A percentile compares a stretch with the other conserved stretches of the same genome.
Conservation (phyloP, 2,113 vertebrate genomes). For the Pheucticus melanocephalus region DNA sequence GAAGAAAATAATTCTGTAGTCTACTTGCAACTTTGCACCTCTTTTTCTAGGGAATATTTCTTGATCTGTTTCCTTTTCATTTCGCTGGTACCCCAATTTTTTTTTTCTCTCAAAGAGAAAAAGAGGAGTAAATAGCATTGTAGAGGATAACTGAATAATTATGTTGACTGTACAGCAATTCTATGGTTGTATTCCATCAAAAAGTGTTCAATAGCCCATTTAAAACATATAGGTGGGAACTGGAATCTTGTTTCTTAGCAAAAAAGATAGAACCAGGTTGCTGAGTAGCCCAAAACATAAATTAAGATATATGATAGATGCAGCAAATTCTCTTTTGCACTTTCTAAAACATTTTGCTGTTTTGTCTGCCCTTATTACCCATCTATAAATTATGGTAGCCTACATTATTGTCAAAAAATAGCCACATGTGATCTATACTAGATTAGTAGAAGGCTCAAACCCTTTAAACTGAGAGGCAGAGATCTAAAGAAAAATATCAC, state of each 20-base stretch:
- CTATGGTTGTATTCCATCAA: background rate
- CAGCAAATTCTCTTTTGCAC: background rate
- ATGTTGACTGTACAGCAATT: background rate
- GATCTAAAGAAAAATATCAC: background rate
- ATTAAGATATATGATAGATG: background rate
- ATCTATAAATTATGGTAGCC: background rate
- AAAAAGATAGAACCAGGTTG: background rate
- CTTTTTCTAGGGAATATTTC: background rate
- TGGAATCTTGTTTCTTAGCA: background rate
- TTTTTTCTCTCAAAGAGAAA: background rate
- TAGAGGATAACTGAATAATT: background rate
- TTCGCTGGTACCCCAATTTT: background rate
- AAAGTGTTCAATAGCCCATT: background rate
- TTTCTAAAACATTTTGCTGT: background rate
- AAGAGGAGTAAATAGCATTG: background rate
- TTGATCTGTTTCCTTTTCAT: background rate
- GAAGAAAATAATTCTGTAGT: background rate
- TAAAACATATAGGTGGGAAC: background rate
- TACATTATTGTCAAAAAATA: background rate
- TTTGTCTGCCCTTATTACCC: background rate
- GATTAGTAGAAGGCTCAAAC: background rate
- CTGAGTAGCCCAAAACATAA: background rate
- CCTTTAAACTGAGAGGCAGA: background rate
- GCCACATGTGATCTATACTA: background rate
- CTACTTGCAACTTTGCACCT: background rate